Base-by-base conservation (phyloP, 35 echinoderm and acorn worm genomes). In the Heliocidaris tuberculata region DNA sequence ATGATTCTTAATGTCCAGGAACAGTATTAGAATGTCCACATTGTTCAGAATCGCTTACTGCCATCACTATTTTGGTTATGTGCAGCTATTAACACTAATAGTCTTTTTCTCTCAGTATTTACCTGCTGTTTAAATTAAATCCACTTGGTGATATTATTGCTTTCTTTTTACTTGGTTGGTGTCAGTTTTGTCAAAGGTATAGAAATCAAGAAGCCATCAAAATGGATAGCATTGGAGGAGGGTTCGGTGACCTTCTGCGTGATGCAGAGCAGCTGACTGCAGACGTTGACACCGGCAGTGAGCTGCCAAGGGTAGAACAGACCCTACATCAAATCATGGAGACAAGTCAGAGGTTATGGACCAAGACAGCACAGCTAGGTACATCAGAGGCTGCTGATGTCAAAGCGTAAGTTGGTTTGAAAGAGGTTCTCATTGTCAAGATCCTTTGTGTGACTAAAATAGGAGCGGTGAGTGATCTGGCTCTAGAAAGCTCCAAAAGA, bases 181-280 rank as follows among this genome's bases (percentile, higher is more conserved):
- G 35, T 42, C n/a, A n/a, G n/a, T n/a, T n/a, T n/a, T n/a, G n/a
- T n/a, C 35, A 42, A 42, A 78, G 65, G 65, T 78, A 29, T 78
- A 27, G 65, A 78, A 78, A 78, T 78, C 21, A 21, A 78, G 32
- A n/a, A n/a, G 24, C 29, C 87, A 42, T 30, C 32, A 93, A 95
- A 5, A 96, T 97, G 92, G 96, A 96, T 30, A 95, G 50, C 17
- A 78, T 78, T 27, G 65, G 15, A 78, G 96, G 95, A 30, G 97
- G 98, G 35, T 99, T 99, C 95, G 98, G 96, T 24, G 98, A 99
- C 88, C 94, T 99, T 31, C 96, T 99, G 11, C 98, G 97, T 16
- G 96, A 96, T 95, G 98, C 98, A 60, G 98, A 99, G 86, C 98
- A 97, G 97, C 96, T 99, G 29, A 99, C 98, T 13, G 98, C 98